Evolutionary conservation across 2,888 invertebrate species (phyloP).

Genomic region (Callimorpha dominula): DNA sequence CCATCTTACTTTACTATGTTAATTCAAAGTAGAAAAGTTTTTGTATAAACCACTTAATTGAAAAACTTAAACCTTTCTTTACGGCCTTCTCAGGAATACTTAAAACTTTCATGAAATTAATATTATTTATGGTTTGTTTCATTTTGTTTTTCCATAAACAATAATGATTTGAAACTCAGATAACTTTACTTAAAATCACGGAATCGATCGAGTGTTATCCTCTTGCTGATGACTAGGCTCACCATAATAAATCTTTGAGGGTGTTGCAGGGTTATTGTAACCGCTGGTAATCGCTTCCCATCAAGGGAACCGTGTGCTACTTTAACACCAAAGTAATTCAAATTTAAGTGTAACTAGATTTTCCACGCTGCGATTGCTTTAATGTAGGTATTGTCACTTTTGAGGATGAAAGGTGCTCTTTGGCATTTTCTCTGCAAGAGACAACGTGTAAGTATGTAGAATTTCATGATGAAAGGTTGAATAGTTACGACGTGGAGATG

Average conservation of each 20-base stretch:
- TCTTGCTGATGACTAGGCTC: no score
- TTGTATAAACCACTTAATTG: conserved; percentile 25
- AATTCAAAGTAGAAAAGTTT: conserved; percentile 21
- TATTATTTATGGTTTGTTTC: conserved; percentile 20
- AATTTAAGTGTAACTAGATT: no score
- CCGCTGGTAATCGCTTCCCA: neutral
- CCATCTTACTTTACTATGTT: conserved; percentile 12
- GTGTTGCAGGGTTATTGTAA: neutral
- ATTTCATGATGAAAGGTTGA: no score
- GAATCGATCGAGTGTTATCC: no score
- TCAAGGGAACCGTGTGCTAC: no score
- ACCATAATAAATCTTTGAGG: neutral
- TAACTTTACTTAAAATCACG: neutral
- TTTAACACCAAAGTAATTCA: no score
- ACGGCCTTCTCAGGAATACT: conserved; percentile 9
- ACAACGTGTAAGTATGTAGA: no score
- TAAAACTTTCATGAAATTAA: conserved; percentile 25
- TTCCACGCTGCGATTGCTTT: no score
- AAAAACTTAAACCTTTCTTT: conserved; percentile 24
- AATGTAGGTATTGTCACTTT: no score
- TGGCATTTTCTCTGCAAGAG: no score
- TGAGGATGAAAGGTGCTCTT: no score
- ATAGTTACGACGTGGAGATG: no score
- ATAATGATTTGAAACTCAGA: neutral
- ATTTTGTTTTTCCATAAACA: conserved; percentile 3